phyloP scores from a whole-genome alignment of 2,113 vertebrate genomes.

The Lates calcarifer region DNA sequence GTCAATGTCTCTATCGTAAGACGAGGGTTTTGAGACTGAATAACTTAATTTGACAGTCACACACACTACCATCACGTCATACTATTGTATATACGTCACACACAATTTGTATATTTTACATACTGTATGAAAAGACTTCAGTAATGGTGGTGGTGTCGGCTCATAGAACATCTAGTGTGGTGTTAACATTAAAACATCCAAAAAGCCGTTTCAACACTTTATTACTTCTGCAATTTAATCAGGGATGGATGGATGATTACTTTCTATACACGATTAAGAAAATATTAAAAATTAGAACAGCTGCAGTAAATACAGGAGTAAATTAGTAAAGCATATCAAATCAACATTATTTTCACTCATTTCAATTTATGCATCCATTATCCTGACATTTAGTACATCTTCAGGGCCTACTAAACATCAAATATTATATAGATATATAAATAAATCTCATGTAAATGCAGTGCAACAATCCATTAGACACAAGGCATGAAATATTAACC shows the following conservation, averaged over 20 bases:
- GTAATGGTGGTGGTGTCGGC: background rate
- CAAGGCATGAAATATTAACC: constrained; percentile 11
- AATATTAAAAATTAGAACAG: constrained; percentile 25
- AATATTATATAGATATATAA: background rate
- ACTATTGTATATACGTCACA: no score
- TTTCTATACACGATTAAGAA: constrained; percentile 20
- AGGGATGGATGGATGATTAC: constrained; percentile 13
- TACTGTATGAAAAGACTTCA: background rate
- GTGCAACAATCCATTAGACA: constrained; percentile 9
- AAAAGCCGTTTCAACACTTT: background rate
- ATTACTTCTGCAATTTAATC: constrained; percentile 37
- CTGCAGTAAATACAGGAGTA: constrained; percentile 23
- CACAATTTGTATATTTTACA: background rate
- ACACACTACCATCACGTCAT: background rate
- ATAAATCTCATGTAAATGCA: constrained; percentile 14
- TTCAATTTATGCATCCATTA: constrained; percentile 36
- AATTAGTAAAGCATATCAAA: constrained; percentile 41
- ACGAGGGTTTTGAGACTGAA: background rate
- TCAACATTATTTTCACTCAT: constrained; percentile 22
- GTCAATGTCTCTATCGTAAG: background rate
- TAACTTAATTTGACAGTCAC: background rate
- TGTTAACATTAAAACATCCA: background rate
- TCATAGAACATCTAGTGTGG: background rate
- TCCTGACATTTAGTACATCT: constrained; percentile 25
- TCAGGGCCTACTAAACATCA: constrained; percentile 5